Evolutionary conservation across 2,113 vertebrate genomes (phyloP).

Genomic region (Aphyosemion australe): DNA sequence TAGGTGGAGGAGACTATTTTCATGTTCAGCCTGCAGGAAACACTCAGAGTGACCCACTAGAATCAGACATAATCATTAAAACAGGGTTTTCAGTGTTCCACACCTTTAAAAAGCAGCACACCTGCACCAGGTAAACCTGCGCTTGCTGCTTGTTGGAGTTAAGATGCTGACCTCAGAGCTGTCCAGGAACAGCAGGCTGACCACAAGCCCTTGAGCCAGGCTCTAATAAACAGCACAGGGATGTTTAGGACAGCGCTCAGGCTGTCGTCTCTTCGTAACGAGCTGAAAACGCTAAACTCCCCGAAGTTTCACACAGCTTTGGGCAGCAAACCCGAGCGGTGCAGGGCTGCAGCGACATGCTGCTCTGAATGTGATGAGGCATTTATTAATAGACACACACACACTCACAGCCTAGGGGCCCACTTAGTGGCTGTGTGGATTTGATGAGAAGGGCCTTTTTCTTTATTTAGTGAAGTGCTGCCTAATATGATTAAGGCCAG

Average conservation of each 20-base stretch:
- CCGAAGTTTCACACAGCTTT: conserved; percentile 62
- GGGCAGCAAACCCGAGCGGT: conserved; percentile 60
- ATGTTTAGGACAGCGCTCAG: conserved; percentile 26
- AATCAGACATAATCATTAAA: no score
- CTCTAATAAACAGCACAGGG: conserved; percentile 62
- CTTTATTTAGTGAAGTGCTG: conserved; percentile 81
- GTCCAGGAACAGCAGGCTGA: conserved; percentile 32
- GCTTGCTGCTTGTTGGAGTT: conserved; percentile 12
- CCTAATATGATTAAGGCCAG: conserved; percentile 78
- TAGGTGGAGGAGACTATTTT: no score
- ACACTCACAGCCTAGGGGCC: conserved; percentile 34
- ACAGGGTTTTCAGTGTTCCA: no score
- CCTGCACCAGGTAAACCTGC: no score
- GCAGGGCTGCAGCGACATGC: conserved; percentile 60
- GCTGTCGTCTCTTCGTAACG: conserved; percentile 47
- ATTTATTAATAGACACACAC: conserved; percentile 54
- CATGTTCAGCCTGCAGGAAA: no score
- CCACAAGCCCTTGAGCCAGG: conserved; percentile 50
- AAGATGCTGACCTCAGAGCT: conserved; percentile 64
- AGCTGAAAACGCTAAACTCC: conserved; percentile 64
- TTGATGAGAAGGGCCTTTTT: conserved; percentile 75
- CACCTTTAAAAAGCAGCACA: no score
- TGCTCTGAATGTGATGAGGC: conserved; percentile 49
- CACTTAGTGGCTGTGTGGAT: conserved; percentile 69
- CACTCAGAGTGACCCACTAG: no score